Evolutionary conservation across 2,113 vertebrate species (phyloP), one percentile per base, ranked within the genome.

Genomic region (Haplotaxodon microlepis): DNA sequence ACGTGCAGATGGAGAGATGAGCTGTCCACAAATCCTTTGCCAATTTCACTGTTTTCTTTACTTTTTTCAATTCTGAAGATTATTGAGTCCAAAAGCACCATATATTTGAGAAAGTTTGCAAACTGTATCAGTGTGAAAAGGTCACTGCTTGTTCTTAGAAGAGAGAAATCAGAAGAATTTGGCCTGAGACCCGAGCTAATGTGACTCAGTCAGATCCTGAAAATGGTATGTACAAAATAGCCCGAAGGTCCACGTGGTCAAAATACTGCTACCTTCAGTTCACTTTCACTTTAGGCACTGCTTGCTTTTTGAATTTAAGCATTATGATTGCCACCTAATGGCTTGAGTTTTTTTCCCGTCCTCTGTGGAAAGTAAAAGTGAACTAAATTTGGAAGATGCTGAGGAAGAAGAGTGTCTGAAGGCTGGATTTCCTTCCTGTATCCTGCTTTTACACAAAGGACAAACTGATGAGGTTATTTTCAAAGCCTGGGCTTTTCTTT

Each of bases 371-470:
- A 86, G 54, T 59, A 42, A 86, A 84, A 82, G 47, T 47, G 81
- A 90, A 42, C 59, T 85, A 51, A 51, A 47, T 56, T 71, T 82
- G 9, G 66, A 88, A 86, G 53, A 82, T 10, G 21, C 21, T 73
- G 83, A 84, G 19, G 56, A 71, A 34, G 21, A 83, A 42, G 2
- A 61, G 85, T 24, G 51, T 86, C 34, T 82, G n/a, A 53, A 76
- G 45, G 85, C 85, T 87, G 85, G 69, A 87, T 89, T 88, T 83
- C 45, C 71, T 88, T 89, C 86, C 69, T 47, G 84, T 87, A 71
- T 92, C 56, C 9, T 7, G 71, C 71, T 92, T 92, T 84, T 47
- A 87, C 53, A 86, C 86, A 89, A 63, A 88, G 31, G 86, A 82
- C 66, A 36, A 21, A 81, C 86, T 38, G 14, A 47, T 56, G 24